Percentiles rank a stretch among this genome's conserved stretches.
These are phyloP conservation scores for Microcebus murinus DNA, from an alignment of 2,113 vertebrate genomes.

Conservation along the genomic window DNA sequence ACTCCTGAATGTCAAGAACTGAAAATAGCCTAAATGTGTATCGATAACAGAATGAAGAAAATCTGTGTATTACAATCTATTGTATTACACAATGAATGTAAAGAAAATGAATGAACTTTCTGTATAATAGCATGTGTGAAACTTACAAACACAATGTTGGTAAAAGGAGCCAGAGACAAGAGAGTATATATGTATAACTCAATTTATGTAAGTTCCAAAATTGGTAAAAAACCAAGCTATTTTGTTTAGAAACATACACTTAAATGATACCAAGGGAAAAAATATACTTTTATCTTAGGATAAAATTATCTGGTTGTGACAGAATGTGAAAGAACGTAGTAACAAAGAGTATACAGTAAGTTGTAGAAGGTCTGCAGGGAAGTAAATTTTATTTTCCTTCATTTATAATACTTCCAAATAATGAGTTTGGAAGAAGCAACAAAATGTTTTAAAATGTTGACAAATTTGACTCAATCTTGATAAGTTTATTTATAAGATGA, in stretches of 20 bases:
- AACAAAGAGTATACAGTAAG: background rate
- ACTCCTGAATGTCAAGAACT: background rate
- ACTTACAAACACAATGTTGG: background rate
- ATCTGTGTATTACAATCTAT: background rate
- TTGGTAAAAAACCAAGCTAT: background rate
- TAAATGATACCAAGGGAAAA: background rate
- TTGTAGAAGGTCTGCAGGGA: background rate
- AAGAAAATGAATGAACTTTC: background rate
- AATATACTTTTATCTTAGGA: background rate
- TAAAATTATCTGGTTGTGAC: background rate
- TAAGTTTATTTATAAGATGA: background rate
- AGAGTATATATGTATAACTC: background rate
- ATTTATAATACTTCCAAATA: background rate
- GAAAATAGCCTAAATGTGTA: background rate
- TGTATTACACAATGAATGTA: background rate
- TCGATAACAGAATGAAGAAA: background rate
- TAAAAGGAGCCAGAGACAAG: background rate
- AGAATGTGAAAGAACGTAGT: background rate
- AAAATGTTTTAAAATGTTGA: constrained; percentile 7
- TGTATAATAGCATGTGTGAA: background rate
- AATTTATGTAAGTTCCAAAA: background rate
- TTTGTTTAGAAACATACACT: background rate
- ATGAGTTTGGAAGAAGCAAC: background rate
- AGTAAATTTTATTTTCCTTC: background rate
- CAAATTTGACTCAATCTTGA: background rate